These are phyloP conservation scores for Diphyllodes magnificus DNA, from an alignment of 2,113 vertebrate genomes.

Conservation along the genomic window DNA sequence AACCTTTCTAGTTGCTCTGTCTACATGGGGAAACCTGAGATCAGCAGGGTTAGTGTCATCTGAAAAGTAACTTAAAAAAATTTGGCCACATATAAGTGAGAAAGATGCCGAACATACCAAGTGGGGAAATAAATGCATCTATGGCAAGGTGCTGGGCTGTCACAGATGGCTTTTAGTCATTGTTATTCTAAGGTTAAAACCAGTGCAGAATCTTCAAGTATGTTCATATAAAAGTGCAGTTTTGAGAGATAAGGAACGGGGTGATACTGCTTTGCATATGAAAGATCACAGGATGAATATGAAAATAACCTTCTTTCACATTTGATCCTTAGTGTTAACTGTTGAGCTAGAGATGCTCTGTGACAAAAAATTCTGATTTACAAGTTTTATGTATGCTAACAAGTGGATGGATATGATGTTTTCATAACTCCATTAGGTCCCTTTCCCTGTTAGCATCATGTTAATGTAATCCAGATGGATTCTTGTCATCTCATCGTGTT, in stretches of 20 bases:
- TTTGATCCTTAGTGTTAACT: background rate
- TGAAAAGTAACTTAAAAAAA: background rate
- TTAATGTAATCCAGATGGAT: background rate
- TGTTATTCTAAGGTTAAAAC: background rate
- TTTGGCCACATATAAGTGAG: background rate
- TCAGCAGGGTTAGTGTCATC: background rate
- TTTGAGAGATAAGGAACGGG: background rate
- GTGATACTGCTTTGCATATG: background rate
- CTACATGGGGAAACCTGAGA: background rate
- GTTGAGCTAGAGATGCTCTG: background rate
- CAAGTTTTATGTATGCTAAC: background rate
- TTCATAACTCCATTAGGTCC: background rate
- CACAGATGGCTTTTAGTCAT: background rate
- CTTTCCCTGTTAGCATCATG: background rate
- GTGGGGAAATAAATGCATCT: background rate
- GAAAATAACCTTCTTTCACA: background rate
- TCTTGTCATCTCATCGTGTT: background rate
- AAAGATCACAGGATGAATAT: background rate
- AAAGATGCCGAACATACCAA: background rate
- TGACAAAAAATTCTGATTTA: background rate
- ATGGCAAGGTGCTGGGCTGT: background rate
- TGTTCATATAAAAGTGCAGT: background rate
- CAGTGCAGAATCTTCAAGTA: background rate
- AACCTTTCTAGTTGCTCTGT: background rate
- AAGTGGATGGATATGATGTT: background rate